A percentile compares a stretch with the other conserved stretches of the same genome.
Evolutionary conservation across 2,888 invertebrate genomes (phyloP).

Genomic region (Megalurothrips usitatus): DNA sequence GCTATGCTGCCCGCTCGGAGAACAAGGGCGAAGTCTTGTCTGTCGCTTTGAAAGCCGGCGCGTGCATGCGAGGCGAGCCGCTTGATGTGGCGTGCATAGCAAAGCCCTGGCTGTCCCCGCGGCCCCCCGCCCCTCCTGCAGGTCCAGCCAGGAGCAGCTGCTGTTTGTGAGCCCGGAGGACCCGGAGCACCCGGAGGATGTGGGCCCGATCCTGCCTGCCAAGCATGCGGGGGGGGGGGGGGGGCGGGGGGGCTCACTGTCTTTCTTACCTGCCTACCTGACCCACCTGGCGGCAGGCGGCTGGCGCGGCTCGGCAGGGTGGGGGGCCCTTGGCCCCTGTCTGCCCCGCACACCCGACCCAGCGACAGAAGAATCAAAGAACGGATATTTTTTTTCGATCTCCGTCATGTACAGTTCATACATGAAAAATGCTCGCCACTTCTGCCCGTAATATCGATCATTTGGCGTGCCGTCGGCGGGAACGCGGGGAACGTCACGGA

Average conservation of each 20-base stretch:
- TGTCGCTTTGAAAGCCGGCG: neutral
- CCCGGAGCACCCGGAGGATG: neutral
- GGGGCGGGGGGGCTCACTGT: neutral
- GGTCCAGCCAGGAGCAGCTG: constrained; percentile 11
- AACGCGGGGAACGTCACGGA: too few species aligned
- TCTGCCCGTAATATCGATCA: too few species aligned
- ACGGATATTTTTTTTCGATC: neutral
- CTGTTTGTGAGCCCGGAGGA: neutral
- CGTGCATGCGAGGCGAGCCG: neutral
- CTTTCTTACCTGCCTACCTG: neutral
- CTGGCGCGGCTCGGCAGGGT: too few species aligned
- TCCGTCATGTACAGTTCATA: too few species aligned
- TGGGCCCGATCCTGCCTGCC: neutral
- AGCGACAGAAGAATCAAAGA: neutral
- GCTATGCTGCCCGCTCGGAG: too few species aligned
- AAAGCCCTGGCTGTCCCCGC: neutral
- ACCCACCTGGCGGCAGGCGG: neutral
- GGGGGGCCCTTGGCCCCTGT: too few species aligned
- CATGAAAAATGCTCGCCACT: too few species aligned
- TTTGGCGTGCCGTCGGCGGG: too few species aligned
- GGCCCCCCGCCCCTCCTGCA: neutral
- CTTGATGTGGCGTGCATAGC: neutral
- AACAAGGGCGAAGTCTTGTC: too few species aligned
- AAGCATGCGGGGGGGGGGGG: neutral
- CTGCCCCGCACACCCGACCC: too few species aligned